Percentiles rank a stretch among this genome's conserved stretches.
Conservation (phyloP, 2,113 vertebrate species). For the Oryzias melastigma region DNA sequence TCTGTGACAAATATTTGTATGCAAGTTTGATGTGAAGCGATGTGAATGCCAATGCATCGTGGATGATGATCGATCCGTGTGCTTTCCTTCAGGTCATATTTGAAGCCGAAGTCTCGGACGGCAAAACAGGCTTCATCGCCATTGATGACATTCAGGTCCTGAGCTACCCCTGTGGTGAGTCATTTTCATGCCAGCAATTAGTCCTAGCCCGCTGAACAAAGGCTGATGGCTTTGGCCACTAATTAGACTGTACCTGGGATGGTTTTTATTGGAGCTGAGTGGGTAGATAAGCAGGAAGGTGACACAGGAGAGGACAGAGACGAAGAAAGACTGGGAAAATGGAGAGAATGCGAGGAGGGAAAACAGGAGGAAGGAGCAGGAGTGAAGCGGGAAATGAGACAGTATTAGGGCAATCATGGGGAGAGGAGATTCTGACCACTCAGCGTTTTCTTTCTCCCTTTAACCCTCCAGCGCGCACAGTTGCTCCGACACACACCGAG, state of each 20-base stretch:
- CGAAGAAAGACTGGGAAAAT: constrained; percentile 25
- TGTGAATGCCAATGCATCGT: not conserved
- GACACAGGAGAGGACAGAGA: constrained; percentile 56
- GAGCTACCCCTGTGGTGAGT: constrained; percentile 98
- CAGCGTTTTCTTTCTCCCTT: constrained; percentile 59
- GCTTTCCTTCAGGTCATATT: constrained; percentile 89
- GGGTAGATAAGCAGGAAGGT: constrained; percentile 74
- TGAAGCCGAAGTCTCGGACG: constrained; percentile 93
- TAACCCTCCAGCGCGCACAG: constrained; percentile 28
- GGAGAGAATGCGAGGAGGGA: constrained; percentile 8
- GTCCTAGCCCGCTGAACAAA: constrained; percentile 74
- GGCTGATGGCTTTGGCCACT: constrained; percentile 69
- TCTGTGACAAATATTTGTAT: too few relatives aligned
- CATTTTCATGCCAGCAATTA: constrained; percentile 81
- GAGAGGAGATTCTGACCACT: constrained; percentile 68
- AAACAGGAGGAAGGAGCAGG: constrained; percentile 34
- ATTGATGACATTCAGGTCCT: constrained; percentile 98
- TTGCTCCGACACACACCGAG: constrained; percentile 18
- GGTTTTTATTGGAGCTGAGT: constrained; percentile 68
- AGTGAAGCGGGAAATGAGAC: constrained; percentile 74
- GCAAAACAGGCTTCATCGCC: constrained; percentile 93
- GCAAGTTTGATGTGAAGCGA: too few relatives aligned
- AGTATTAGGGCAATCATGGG: constrained; percentile 74
- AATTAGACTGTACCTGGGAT: constrained; percentile 74
- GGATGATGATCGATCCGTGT: not conserved